Evolutionary conservation across 2,113 vertebrate species (phyloP), one percentile per base, ranked within the genome.

Genomic region (Zootoca vivipara): DNA sequence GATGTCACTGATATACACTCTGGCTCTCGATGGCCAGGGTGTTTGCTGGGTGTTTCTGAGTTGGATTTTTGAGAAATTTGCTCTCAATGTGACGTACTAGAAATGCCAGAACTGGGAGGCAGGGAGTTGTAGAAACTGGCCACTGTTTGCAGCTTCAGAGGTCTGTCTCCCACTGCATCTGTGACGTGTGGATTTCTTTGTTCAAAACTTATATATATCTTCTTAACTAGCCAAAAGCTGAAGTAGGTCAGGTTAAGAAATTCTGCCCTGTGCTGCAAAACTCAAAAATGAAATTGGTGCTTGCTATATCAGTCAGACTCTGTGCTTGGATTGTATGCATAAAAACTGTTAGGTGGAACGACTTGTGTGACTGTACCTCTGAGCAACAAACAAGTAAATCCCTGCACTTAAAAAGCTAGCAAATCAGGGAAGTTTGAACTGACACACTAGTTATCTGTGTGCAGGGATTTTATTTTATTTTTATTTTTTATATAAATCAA

Each of bases 131-230:
- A 42, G 69, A 65, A 40, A 33, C 40, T 12, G 0, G 28, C 24
- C 1, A 5, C 10, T 18, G 78, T 12, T 40, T 13, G 12, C 65
- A 28, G 12, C 1, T 5, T 24, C 0, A 64, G 42, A 89, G 87
- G 84, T 20, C 22, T 74, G 72, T 2, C 1, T 0, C 84, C 78
- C 89, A 73, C 40, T n/a, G 26, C 16, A 46, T 79, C 46, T 46
- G 42, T 38, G 8, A 33, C 13, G 10, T 67, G 13, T 26, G n/a
- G 9, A 15, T 64, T 6, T 28, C 18, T 87, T 74, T 35, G 67
- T 46, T 30, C 89, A 92, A 89, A 81, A 62, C 85, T 72, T n/a
- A 7, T 73, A 80, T 88, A 89, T 83, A 92, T 33, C 92, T 7
- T 26, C 52, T 52, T 64, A 85, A 88, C 70, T 86, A 87, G 87